phyloP scores from a whole-genome alignment of 2,888 invertebrate genomes.

The Hofmannophila pseudospretella region DNA sequence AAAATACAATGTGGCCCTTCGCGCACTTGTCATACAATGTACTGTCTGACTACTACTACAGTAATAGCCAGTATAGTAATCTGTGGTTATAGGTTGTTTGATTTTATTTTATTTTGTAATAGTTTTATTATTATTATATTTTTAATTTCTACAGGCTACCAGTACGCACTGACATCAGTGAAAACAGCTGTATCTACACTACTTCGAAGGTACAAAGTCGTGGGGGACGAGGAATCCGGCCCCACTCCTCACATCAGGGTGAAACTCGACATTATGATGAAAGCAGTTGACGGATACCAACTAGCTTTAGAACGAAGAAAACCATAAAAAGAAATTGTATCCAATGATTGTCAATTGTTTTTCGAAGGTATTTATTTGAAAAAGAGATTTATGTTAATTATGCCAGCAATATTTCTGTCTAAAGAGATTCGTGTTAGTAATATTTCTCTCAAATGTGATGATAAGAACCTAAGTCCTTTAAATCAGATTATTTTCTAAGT shows the following conservation, averaged over 20 bases:
- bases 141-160: conserved; percentile 42
- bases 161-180: conserved; percentile 64
- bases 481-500: too few species aligned
- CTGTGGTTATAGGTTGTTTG: too few species aligned
- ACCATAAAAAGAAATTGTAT: conserved; percentile 8
- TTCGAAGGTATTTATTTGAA: not conserved
- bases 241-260: conserved; percentile 47
- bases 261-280: conserved; percentile 66
- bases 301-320: conserved; percentile 40
- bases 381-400: not conserved
- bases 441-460: too few species aligned
- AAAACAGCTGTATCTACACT: conserved; percentile 47
- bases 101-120: too few species aligned
- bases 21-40: too few species aligned
- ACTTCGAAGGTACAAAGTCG: conserved; percentile 40
- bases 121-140: not conserved
- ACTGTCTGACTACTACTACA: too few species aligned
- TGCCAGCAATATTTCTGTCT: too few species aligned
- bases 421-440: too few species aligned
- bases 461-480: too few species aligned
- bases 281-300: conserved; percentile 53
- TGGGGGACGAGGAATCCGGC: conserved; percentile 37
- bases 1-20: too few species aligned
- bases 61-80: too few species aligned
- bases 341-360: not conserved